Percentiles rank a stretch among this genome's conserved stretches.
Evolutionary conservation across 2,888 invertebrate species (phyloP).

Genomic region (Leucophenga maculata): DNA sequence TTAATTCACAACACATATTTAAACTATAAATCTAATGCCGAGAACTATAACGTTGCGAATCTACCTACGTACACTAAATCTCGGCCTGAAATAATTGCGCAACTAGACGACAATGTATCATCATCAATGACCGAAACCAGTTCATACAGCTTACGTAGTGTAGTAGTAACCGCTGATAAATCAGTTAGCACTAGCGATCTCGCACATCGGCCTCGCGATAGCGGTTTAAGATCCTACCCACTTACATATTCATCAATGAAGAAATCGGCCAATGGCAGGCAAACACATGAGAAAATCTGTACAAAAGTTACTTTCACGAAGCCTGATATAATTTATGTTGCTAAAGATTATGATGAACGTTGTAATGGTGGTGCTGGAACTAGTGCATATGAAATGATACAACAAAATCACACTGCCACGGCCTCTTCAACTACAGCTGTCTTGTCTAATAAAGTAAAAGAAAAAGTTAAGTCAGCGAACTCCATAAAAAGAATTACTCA

Average conservation of each 20-base stretch:
- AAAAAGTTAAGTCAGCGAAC: too few relatives aligned
- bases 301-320: constrained; percentile 15
- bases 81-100: not conserved
- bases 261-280: not conserved
- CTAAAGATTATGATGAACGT: not conserved
- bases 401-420: not conserved
- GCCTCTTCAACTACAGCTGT: too few relatives aligned
- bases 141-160: constrained; percentile 1
- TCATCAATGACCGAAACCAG: not conserved
- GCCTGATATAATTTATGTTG: not conserved
- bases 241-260: constrained; percentile 1
- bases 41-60: not conserved
- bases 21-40: not conserved
- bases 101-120: not conserved
- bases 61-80: not conserved
- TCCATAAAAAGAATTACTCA: too few relatives aligned
- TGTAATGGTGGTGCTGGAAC: not conserved
- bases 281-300: not conserved
- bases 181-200: constrained; percentile 4
- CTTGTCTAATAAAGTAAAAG: too few relatives aligned
- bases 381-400: not conserved
- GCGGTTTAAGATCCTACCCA: not conserved
- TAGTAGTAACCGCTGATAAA: constrained; percentile 4
- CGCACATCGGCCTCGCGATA: not conserved
- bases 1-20: not conserved